Evolutionary conservation across 1,140 invertebrate species (phyloP), one percentile per base, ranked within the genome.

Genomic region (Aricia agestis): DNA sequence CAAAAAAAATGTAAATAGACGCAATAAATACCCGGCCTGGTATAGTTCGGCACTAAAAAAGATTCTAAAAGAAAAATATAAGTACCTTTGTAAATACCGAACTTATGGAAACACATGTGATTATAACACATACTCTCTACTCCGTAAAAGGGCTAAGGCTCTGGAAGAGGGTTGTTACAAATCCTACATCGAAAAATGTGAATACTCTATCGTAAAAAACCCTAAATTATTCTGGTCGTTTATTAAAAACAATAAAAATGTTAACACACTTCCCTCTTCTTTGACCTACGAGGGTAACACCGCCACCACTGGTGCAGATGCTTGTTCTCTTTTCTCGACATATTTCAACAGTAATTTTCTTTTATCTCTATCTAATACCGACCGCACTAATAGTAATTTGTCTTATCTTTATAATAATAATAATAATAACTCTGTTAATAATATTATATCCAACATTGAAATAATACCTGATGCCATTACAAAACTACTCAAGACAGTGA

Each of bases 31-130:
- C 69, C 76, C 73, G 17, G 71, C 72, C 25, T 74, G 73, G 76
- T 74, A 71, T 45, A 77, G 25, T 18, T 6, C 52, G 1, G 42
- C 71, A 0, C 19, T 77, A n/a, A 77, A 25, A 69, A 75, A 77
- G 66, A 45, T 73, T 1, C 59, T 77, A 4, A 77, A 75, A 67
- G 73, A 77, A 72, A 77, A 75, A 68, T 68, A 67, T 65, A 77
- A 77, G 69, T 77, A 45, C 32, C 61, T 73, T 18, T 15, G 25
- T 61, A 77, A 70, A 68, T 70, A 72, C 66, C 67, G 65, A 19
- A 61, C 4, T n/a, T 74, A 77, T 66, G 66, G 59, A 0, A 77
- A 75, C 41, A 67, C 13, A 0, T n/a, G 2, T 1, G 73, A 77
- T 25, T 69, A 71, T 42, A 25, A 66, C 15, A 69, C 69, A n/a